Conservation (phyloP, 1,140 invertebrate genomes). For the Macrobrachium nipponense region DNA sequence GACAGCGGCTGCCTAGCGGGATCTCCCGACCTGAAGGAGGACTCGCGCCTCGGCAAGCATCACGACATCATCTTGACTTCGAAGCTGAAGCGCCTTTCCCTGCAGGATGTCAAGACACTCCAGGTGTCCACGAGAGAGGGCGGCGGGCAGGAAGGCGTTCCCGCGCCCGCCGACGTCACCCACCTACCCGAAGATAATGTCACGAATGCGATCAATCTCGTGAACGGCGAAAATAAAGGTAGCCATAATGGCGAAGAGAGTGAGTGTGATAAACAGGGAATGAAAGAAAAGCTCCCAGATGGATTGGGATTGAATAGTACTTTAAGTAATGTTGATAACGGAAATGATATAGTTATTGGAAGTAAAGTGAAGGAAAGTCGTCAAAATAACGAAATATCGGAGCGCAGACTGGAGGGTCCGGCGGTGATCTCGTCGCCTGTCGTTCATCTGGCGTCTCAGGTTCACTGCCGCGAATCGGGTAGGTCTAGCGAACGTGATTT, state of each 20-base stretch:
- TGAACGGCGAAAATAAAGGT: too few species aligned
- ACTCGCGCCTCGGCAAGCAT: not conserved
- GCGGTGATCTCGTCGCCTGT: not conserved
- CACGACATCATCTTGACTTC: not conserved
- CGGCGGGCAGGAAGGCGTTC: too few species aligned
- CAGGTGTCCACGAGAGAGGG: not conserved
- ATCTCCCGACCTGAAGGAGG: not conserved
- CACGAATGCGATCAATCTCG: too few species aligned
- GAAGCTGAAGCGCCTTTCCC: slow-evolving; percentile 38
- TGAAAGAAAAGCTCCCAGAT: too few species aligned
- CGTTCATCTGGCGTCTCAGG: slow-evolving; percentile 9
- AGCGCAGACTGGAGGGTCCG: not conserved
- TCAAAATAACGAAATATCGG: too few species aligned
- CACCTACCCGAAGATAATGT: too few species aligned
- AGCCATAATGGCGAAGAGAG: too few species aligned
- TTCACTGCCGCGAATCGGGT: not conserved
- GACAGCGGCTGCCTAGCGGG: slow-evolving; percentile 15
- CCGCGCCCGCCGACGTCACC: not conserved
- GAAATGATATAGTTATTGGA: too few species aligned
- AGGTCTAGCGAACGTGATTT: not conserved
- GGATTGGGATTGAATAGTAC: too few species aligned
- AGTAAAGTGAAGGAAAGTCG: too few species aligned
- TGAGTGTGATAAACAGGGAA: too few species aligned
- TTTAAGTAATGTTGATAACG: too few species aligned
- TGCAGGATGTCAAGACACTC: slow-evolving; percentile 17